A percentile compares a stretch with the other conserved stretches of the same genome.
Conservation (phyloP, 2,797 vertebrate species). For the Cryptoprocta ferox region DNA sequence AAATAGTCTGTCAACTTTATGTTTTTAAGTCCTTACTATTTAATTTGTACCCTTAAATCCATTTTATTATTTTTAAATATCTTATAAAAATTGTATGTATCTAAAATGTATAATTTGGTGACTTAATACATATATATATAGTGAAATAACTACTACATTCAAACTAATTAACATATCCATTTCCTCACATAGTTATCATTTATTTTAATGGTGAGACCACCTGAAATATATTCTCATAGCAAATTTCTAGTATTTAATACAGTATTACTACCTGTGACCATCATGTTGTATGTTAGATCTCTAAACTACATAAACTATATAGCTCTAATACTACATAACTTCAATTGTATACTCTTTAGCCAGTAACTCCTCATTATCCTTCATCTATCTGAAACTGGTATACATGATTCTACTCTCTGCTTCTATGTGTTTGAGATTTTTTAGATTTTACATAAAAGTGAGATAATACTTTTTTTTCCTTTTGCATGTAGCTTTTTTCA, state of each 20-base stretch:
- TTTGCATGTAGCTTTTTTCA: background rate
- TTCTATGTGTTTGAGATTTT: background rate
- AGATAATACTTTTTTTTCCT: background rate
- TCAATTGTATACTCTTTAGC: background rate
- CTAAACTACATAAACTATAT: background rate
- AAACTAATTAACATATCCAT: background rate
- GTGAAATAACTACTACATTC: background rate
- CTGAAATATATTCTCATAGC: background rate
- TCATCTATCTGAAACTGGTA: background rate
- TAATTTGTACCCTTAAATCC: background rate
- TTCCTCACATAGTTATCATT: background rate
- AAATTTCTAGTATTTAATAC: background rate
- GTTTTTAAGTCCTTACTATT: background rate
- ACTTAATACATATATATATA: background rate
- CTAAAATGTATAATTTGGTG: background rate
- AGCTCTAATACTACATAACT: background rate
- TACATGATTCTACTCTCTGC: background rate
- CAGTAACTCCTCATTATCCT: background rate
- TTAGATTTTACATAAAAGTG: background rate
- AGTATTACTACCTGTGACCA: background rate
- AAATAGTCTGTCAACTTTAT: background rate
- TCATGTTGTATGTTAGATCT: background rate
- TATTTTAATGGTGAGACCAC: background rate
- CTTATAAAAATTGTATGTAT: background rate
- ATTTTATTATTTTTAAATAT: background rate